Evolutionary conservation across 2,797 vertebrate genomes (phyloP).

Genomic region (Eurystomus glaucurus): DNA sequence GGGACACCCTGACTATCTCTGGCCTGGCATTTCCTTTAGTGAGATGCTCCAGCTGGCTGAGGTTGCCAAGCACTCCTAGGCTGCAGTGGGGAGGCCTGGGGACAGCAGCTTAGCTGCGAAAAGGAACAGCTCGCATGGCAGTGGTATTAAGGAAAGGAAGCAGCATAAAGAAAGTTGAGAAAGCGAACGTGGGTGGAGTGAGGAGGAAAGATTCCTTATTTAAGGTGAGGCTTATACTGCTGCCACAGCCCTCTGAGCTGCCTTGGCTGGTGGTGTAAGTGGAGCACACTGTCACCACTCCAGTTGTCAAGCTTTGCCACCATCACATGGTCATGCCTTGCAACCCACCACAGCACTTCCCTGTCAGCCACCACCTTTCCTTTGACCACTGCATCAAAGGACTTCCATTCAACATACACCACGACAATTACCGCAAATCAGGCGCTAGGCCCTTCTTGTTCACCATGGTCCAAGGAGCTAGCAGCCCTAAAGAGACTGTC

Average conservation of each 20-base stretch:
- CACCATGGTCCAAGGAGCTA: neutral
- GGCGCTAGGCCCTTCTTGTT: neutral
- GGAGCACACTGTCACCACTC: neutral
- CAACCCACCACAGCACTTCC: neutral
- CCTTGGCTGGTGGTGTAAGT: neutral
- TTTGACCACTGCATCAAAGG: neutral
- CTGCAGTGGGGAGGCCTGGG: neutral
- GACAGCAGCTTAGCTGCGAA: neutral
- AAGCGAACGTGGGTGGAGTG: neutral
- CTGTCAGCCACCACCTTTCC: neutral
- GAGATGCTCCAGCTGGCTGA: neutral
- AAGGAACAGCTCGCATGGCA: neutral
- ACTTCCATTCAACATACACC: neutral
- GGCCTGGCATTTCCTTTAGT: accelerated
- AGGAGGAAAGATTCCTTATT: neutral
- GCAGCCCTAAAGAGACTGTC: neutral
- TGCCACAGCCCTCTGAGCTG: neutral
- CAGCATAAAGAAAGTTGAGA: neutral
- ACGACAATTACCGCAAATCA: neutral
- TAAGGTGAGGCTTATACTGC: neutral
- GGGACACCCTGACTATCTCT: neutral
- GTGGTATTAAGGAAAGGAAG: neutral
- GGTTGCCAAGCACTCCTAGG: neutral
- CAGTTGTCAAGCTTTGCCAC: neutral
- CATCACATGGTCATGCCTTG: neutral